phyloP scores from a whole-genome alignment of 2,888 invertebrate genomes.

The Tipula lateralis region DNA sequence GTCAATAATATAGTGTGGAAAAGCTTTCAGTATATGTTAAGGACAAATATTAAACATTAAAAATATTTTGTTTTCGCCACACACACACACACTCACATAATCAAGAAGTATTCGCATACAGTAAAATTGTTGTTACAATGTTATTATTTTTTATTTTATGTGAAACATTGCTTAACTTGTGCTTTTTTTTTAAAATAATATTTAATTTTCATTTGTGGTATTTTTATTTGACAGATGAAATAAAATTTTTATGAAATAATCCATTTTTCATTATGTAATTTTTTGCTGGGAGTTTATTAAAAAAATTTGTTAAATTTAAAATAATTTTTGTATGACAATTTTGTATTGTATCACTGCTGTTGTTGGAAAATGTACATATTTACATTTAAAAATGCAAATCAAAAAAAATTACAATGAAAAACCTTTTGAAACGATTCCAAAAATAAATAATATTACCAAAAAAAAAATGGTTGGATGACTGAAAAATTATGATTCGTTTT shows the following conservation, averaged over 20 bases:
- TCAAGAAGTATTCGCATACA: not conserved
- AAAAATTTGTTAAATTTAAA: not conserved
- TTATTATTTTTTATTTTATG: not conserved
- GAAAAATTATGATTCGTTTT: not conserved
- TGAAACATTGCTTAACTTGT: not conserved
- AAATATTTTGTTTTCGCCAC: not conserved
- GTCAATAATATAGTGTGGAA: too few relatives aligned
- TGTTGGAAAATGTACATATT: not conserved
- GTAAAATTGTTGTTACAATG: not conserved
- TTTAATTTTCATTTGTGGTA: conserved; percentile 1
- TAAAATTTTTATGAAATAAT: not conserved
- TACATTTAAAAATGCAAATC: not conserved
- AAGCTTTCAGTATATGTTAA: too few relatives aligned
- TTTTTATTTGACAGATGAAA: not conserved
- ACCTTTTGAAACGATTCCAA: not conserved
- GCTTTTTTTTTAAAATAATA: not conserved
- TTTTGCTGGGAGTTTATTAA: not conserved
- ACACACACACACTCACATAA: not conserved
- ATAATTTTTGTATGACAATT: not conserved
- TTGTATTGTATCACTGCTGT: not conserved
- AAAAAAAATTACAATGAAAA: not conserved
- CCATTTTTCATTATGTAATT: not conserved
- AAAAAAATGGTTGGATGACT: not conserved
- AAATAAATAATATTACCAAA: not conserved
- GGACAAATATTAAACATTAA: not conserved